Conservation (phyloP, 2,113 vertebrate genomes). For the Hemichromis elongatus region DNA sequence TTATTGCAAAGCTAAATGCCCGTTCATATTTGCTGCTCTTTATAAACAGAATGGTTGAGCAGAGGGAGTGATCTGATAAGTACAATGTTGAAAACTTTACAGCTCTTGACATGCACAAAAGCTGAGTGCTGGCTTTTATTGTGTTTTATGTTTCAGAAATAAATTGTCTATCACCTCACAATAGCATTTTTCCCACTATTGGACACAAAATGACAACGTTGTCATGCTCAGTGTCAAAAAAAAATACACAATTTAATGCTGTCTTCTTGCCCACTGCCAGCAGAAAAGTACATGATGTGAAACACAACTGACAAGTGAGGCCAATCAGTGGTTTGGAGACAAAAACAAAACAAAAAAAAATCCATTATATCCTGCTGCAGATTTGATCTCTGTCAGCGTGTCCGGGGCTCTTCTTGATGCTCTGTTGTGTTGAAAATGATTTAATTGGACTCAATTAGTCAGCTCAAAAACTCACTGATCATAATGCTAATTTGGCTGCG, state of each 20-base stretch:
- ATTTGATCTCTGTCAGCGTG: not conserved
- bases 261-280: constrained; percentile 39
- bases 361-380: not conserved
- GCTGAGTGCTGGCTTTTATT: not conserved
- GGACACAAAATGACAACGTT: not conserved
- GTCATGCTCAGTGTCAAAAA: not conserved
- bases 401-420: not conserved
- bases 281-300: constrained; percentile 19
- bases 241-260: not conserved
- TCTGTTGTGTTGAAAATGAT: constrained; percentile 8
- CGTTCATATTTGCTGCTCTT: not conserved
- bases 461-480: constrained; percentile 11
- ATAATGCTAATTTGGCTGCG: not conserved
- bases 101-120: not conserved
- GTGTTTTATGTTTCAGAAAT: not conserved
- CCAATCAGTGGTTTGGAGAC: constrained; percentile 3
- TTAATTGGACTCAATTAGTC: constrained; percentile 32
- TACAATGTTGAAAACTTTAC: not conserved
- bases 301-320: constrained; percentile 29
- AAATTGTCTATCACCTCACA: not conserved
- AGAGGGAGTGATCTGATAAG: not conserved
- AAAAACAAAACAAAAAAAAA: not conserved
- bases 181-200: not conserved
- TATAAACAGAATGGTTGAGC: not conserved
- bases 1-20: constrained; percentile 23